Base-by-base conservation (phyloP, 2,888 invertebrate genomes). In the Pristionchus japonicus region DNA sequence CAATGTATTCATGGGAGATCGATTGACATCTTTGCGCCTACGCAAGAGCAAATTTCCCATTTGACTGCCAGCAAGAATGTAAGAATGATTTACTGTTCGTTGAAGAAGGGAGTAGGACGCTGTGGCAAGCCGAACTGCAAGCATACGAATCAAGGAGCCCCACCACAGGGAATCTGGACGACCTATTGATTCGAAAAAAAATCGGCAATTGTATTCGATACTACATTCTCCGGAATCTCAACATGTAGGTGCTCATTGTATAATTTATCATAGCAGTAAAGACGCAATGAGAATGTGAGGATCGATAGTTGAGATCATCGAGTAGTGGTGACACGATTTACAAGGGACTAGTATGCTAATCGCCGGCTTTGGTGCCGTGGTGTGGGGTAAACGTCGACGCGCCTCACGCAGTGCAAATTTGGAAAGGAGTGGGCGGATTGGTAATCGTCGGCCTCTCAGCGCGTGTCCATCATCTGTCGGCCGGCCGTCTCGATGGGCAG, bases 401-500 rank as follows among this genome's bases (percentile, higher is more conserved):
- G 20, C 2, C 77, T 1, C 43, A 77, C 77, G 27, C 77, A 77
- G n/a, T 77, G 47, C 27, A 83, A 83, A 34, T n/a, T 17, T 40
- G 0, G 82, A 83, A 23, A 47, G 43, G 17, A 83, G 31, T 15
- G 31, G n/a, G 82, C 23, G 31, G 49, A 34, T 83, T 83, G 27
- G 52, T 83, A 83, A 57, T 52, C 37, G 82, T 83, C 49, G 37
- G 17, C 52, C 43, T 64, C 40, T 47, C 31, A 34, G 82, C 17
- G 34, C 3, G 37, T 70, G 23, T 86, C 93, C 93, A 93, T 94
- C 91, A 95, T 90, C 89, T 96, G 96, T 90, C 96, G 96, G 52
- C 96, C 97, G 93, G 96, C 96, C 1, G 97, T 97, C 95, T 97
- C 97, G 86, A 97, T 97, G 7, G 97, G 97, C 83, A 97, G 95